Evolutionary conservation across 1,140 invertebrate species (phyloP).

Genomic region (Bombyx mandarina): DNA sequence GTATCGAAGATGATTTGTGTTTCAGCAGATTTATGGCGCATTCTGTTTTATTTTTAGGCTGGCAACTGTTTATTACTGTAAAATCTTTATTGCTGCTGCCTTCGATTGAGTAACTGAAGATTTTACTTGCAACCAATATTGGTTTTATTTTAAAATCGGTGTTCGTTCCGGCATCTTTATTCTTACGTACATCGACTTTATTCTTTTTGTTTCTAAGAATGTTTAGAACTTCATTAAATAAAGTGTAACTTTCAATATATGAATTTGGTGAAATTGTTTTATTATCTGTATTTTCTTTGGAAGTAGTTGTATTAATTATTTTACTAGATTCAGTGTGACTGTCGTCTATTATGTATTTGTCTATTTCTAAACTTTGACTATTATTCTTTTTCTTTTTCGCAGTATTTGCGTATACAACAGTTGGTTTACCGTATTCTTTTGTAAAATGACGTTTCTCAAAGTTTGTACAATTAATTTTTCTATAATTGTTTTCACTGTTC

Average conservation of each 20-base stretch:
- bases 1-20: constrained; percentile 55
- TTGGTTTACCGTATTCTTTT: too few relatives aligned
- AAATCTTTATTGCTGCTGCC: constrained; percentile 27
- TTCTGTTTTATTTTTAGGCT: constrained; percentile 21
- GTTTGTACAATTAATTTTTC: too few relatives aligned
- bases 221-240: constrained; percentile 50
- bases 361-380: too few relatives aligned
- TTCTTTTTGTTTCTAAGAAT: constrained; percentile 50
- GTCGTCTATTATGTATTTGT: too few relatives aligned
- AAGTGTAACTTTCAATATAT: background rate
- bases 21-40: constrained; percentile 32
- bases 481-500: too few relatives aligned
- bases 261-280: too few relatives aligned
- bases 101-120: constrained; percentile 34
- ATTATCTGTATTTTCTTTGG: too few relatives aligned
- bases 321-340: too few relatives aligned
- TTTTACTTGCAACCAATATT: constrained; percentile 28
- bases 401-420: too few relatives aligned
- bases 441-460: too few relatives aligned
- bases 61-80: constrained; percentile 25
- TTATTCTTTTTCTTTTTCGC: too few relatives aligned
- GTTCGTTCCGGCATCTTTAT: constrained; percentile 32
- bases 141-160: constrained; percentile 12
- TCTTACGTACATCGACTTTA: constrained; percentile 18
- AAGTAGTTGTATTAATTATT: too few relatives aligned